Percentiles rank a stretch among this genome's conserved stretches.
phyloP scores from a whole-genome alignment of 2,113 vertebrate genomes.

The Pteropus alecto region DNA sequence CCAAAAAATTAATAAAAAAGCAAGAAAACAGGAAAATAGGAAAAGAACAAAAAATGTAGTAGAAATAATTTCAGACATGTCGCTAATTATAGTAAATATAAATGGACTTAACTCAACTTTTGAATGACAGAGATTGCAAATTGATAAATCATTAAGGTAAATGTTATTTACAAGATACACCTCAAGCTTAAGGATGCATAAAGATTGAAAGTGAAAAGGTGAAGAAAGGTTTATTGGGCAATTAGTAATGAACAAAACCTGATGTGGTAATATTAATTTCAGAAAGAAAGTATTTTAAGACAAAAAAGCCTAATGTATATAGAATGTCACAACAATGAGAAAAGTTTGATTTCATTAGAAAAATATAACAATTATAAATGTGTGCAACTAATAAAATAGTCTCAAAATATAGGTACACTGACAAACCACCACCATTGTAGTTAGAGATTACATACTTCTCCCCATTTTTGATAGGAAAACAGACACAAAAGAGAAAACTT shows the following conservation, averaged over 20 bases:
- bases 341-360: not conserved
- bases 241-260: not conserved
- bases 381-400: not conserved
- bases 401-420: not conserved
- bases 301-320: not conserved
- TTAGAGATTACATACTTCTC: not conserved
- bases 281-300: not conserved
- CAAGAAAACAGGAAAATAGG: not conserved
- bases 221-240: not conserved
- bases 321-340: not conserved
- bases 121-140: not conserved
- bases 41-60: not conserved
- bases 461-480: not conserved
- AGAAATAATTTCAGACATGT: not conserved
- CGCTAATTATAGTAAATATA: not conserved
- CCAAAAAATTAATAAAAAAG: not conserved
- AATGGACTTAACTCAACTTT: not conserved
- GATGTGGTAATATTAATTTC: not conserved
- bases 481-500: not conserved
- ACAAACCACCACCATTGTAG: not conserved
- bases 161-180: not conserved
- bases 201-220: not conserved
- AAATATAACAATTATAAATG: not conserved
- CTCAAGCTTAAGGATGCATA: not conserved
- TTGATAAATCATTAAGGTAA: not conserved